Base-by-base conservation (phyloP, 2,113 vertebrate genomes). In the Festucalex cinctus region DNA sequence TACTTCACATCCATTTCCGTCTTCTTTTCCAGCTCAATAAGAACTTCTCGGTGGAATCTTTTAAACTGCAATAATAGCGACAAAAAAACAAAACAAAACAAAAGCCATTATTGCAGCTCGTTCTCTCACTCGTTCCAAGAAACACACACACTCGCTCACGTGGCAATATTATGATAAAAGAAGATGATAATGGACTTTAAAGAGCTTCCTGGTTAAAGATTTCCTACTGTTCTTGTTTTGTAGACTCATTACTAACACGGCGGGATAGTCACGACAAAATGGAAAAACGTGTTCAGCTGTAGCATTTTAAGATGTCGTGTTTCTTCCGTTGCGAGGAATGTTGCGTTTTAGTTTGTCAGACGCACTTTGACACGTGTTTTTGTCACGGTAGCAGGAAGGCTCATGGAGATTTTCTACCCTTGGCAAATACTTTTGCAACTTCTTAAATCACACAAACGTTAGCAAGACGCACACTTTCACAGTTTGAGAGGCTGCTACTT, bases 1-100 rank as follows among this genome's bases (percentile, higher is more conserved):
- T 98, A 99, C 78, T 99, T 99, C 13, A 97, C 92, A 70, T 99
- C 97, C 83, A 96, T 92, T 19, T 99, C 97, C 0, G 94, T 98
- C 89, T 98, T 99, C 91, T 91, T 95, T 87, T 99, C 96, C 89
- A 99, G 88, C 84, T 99, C 97, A 9, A 79, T 74, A 76, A 98
- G 93, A 63, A 98, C 94, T 35, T 98, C 97, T 83, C 88, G 92
- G 81, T 98, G 95, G 81, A 99, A 99, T 80, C 86, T 93, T 88
- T 92, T 97, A 81, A 98, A 94, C 97, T 99, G 88, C 17, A 78
- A 85, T 43, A 6, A 57, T 26, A 5, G 9, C 84, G 81, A 69
- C 9, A 48, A 1, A 54, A 22, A 85, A 65, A n/a, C n/a, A n/a
- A n/a, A n/a, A n/a, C n/a, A 58, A 62, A 62, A 65, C 13, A 39